phyloP scores from a whole-genome alignment of 1,140 invertebrate genomes.

The Dolichoris vasculosae region DNA sequence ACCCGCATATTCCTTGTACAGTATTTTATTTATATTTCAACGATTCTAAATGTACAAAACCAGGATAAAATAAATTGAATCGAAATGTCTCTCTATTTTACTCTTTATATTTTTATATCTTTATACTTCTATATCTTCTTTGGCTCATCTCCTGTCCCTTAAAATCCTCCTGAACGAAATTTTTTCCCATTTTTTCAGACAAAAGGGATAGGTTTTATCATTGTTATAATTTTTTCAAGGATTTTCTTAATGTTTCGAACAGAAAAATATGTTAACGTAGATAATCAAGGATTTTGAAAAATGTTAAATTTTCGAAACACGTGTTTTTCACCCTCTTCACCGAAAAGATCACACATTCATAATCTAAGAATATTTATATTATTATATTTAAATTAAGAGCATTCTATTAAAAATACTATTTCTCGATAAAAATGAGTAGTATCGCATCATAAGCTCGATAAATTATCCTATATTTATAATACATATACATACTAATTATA shows the following conservation, averaged over 20 bases:
- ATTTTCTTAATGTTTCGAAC: not conserved
- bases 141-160: slow-evolving; percentile 27
- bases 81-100: slow-evolving; percentile 32
- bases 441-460: too few species aligned
- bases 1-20: not conserved
- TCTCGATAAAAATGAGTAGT: too few species aligned
- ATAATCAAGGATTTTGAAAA: slow-evolving; percentile 39
- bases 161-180: slow-evolving; percentile 31
- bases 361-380: not conserved
- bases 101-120: slow-evolving; percentile 31
- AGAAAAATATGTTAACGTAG: slow-evolving; percentile 38
- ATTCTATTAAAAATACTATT: too few species aligned
- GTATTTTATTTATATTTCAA: slow-evolving; percentile 44
- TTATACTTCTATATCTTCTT: slow-evolving; percentile 35
- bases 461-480: too few species aligned
- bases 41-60: slow-evolving; percentile 53
- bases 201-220: slow-evolving; percentile 19
- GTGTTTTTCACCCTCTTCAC: not conserved
- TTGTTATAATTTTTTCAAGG: slow-evolving; percentile 45
- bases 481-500: too few species aligned
- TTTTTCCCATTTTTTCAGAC: not conserved
- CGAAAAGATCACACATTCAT: not conserved
- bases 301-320: slow-evolving; percentile 16
- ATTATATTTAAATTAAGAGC: too few species aligned
- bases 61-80: slow-evolving; percentile 48